Conservation (phyloP, 2,113 vertebrate genomes). For the Ameiurus melas region DNA sequence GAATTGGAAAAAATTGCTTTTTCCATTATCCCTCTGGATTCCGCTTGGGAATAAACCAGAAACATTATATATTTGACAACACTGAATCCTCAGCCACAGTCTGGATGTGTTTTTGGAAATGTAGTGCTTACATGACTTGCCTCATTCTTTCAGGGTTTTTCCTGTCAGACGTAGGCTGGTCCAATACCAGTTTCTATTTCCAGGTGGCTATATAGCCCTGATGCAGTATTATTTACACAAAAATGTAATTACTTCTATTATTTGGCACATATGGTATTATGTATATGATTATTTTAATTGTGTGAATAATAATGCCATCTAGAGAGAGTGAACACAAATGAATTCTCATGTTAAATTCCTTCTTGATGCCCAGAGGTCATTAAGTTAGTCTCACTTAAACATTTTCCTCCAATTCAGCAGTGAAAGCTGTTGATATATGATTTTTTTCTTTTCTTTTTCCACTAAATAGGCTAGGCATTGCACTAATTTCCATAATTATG, state of each 20-base stretch:
- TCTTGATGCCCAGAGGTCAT: conserved; percentile 41
- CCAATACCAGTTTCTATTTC: conserved; percentile 17
- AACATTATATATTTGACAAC: conserved; percentile 1
- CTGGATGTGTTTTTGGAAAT: conserved; percentile 10
- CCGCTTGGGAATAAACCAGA: background rate
- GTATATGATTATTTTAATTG: conserved; percentile 19
- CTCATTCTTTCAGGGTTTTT: conserved; percentile 6
- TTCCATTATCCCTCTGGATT: background rate
- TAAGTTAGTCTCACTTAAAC: conserved; percentile 31
- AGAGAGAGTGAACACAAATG: conserved; percentile 32
- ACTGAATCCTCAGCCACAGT: background rate
- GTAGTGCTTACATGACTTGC: conserved; percentile 20
- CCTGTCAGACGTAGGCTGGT: background rate
- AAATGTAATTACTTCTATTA: background rate
- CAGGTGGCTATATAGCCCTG: background rate
- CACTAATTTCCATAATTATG: conserved; percentile 40
- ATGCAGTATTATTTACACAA: too few relatives aligned
- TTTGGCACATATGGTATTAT: background rate
- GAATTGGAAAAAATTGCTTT: conserved; percentile 25
- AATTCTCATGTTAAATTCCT: conserved; percentile 43
- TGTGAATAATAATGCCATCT: conserved; percentile 24
- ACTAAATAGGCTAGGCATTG: conserved; percentile 22
- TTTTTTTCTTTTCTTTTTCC: conserved; percentile 14
- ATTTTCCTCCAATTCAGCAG: conserved; percentile 24
- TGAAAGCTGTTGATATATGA: conserved; percentile 21